Evolutionary conservation across 2,113 vertebrate genomes (phyloP), one percentile per base, ranked within the genome.

Genomic region (Syngnathus floridae): DNA sequence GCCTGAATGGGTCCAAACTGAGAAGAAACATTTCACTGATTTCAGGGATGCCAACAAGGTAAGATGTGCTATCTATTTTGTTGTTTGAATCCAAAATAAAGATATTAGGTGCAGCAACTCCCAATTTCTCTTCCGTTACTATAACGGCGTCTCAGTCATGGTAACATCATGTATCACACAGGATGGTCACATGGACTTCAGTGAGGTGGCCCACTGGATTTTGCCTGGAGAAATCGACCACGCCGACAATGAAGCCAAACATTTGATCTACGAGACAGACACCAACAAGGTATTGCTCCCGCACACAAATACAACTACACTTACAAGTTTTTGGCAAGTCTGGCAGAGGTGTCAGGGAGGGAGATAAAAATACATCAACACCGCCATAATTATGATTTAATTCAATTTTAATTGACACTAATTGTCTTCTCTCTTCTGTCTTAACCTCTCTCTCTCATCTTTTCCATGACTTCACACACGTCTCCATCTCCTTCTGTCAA

Each of bases 241-340:
- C 26, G 90, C 93, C 0, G 90, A 93, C 59, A 92, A 93, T 21
- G 95, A 97, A 64, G 92, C 95, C 74, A 93, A 88, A 65, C 95
- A 97, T 73, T 75, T 97, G 51, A 91, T 97, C 65, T 89, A 91
- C 0, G 94, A 94, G 80, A 95, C 93, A 0, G 95, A 97, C 80
- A 86, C 74, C 0, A 77, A 97, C 83, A 91, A 93, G 90, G 94
- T 97, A 82, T 40, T 58, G 65, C 45, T 31, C 1, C 26, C 17
- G 0, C 56, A 46, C 12, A 19, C 7, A 19, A n/a, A 0, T 51
- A 35, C 12, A 19, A n/a, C 0, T 51, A 35, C 12, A 48, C 7
- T 12, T 11, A 54, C 52, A 46, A 46, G 12, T 12, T 54, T 13
- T 13, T 54, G 21, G 52, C 11, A 54, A 31, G 10, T 54, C 21